Evolutionary conservation across 2,888 invertebrate species (phyloP), one percentile per base, ranked within the genome.

Genomic region (Holacanthella duospinosa): DNA sequence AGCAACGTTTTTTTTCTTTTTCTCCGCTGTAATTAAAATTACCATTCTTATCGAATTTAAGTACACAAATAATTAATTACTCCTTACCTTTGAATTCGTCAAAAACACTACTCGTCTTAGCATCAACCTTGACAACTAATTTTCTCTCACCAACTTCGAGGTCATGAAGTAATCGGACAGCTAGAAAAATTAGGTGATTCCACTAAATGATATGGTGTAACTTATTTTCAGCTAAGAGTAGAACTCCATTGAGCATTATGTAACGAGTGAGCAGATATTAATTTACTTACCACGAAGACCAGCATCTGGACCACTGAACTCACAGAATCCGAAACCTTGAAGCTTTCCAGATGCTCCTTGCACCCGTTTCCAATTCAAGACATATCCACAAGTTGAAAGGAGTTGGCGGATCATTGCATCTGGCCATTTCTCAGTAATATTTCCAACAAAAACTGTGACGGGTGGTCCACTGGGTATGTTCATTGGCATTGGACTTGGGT

Each of bases 401-500:
- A 99, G 86, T 73, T 90, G 88, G 71, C 94, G 85, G 44, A 99
- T 87, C 88, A 99, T 90, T 12, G 88, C 84, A 78, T 99, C 97
- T 1, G 95, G 93, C 48, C 93, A 95, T 73, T 89, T 85, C 73
- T 94, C 92, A 75, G 93, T 89, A 64, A 99, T 95, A 78, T 95
- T 96, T 56, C 96, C 96, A 58, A 97, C 91, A 80, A 97, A 97
- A 1, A 97, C 95, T 1, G 97, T 97, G 43, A 97, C 93, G 1
- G 93, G 86, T 0, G 95, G 94, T 0, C 93, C 92, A 66, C 24
- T 55, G 6, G 58, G 29, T 28, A 6, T 9, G 25, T 16, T 16
- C 3, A 6, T 58, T 19, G 43, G 43, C 26, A 36, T 43, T 58
- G 55, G 60, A 29, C 25, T 25, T 21, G 29, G 60, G 48, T 56